Evolutionary conservation across 2,113 vertebrate species (phyloP), one percentile per base, ranked within the genome.

Genomic region (Misgurnus anguillicaudatus): DNA sequence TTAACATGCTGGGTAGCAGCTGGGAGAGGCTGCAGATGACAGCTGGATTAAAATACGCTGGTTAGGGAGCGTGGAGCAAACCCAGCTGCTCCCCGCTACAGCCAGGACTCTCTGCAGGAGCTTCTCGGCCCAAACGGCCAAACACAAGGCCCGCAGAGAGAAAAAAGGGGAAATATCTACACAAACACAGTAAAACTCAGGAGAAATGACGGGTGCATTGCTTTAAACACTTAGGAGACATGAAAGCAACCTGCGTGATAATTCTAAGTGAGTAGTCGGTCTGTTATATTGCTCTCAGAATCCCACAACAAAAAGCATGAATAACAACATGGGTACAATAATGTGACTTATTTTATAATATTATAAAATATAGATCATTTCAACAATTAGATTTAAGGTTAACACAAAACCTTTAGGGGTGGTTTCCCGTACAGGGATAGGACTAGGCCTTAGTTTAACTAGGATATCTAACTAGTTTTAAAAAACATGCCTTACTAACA

Each of bases 11-110:
- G 4, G 80, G 84, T 72, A 86, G 86, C 69, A 87, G 86, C 90
- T 86, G 72, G 86, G 87, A 89, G 78, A 75, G 62, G 47, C 57
- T 86, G 84, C 87, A 91, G 87, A 93, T 69, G 77, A 89, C 91
- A 88, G 81, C 91, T 94, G 90, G 87, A 91, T 86, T 88, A 81
- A 84, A 89, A 87, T 89, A 84, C 86, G 71, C 87, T 89, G 88
- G 84, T 84, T 87, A 68, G 87, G 80, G 80, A 39, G 70, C 82
- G 80, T 78, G 75, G 74, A 85, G 78, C 75, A 83, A 82, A 79
- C 83, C 89, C 91, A 93, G 91, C 90, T 93, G 92, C 89, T 90
- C 87, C 84, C 85, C 79, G 83, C 83, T 82, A 65, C 70, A 38
- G 78, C 62, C 31, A 66, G n/a, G 16, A 65, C 75, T 70, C 75